phyloP scores from a whole-genome alignment of 2,113 vertebrate genomes.

The Monopterus albus region DNA sequence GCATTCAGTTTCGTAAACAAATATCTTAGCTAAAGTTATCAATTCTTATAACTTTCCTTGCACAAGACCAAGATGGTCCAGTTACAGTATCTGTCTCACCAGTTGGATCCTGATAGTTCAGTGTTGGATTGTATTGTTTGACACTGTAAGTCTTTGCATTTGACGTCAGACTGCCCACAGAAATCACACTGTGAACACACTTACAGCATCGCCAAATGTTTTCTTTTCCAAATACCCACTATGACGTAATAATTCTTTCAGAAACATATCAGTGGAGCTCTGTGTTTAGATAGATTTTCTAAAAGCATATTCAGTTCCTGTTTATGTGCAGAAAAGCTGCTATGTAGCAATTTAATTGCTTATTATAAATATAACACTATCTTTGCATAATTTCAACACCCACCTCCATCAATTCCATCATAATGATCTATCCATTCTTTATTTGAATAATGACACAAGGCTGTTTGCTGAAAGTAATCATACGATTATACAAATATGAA shows the following conservation, averaged over 20 bases:
- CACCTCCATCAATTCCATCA: conserved; percentile 4
- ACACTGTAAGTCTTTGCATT: conserved; percentile 4
- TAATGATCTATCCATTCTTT: background rate
- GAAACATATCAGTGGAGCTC: background rate
- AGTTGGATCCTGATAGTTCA: too few relatives aligned
- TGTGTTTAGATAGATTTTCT: background rate
- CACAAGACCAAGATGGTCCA: too few relatives aligned
- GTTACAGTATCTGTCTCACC: too few relatives aligned
- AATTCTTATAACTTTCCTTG: too few relatives aligned
- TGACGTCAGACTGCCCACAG: background rate
- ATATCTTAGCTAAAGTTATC: too few relatives aligned
- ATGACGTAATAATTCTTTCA: background rate
- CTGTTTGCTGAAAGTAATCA: conserved; percentile 17
- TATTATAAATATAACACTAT: background rate
- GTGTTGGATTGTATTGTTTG: too few relatives aligned
- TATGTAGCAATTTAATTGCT: conserved; percentile 4
- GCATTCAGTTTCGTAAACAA: background rate
- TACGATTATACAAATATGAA: conserved; percentile 33
- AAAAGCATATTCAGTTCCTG: background rate
- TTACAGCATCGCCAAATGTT: background rate
- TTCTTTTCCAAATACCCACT: conserved; percentile 15
- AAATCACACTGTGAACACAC: conserved; percentile 1
- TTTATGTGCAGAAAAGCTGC: background rate
- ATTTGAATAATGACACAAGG: conserved; percentile 15
- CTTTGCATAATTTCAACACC: background rate